Evolutionary conservation across 2,113 vertebrate genomes (phyloP).

Genomic region (Notothenia rossii): DNA sequence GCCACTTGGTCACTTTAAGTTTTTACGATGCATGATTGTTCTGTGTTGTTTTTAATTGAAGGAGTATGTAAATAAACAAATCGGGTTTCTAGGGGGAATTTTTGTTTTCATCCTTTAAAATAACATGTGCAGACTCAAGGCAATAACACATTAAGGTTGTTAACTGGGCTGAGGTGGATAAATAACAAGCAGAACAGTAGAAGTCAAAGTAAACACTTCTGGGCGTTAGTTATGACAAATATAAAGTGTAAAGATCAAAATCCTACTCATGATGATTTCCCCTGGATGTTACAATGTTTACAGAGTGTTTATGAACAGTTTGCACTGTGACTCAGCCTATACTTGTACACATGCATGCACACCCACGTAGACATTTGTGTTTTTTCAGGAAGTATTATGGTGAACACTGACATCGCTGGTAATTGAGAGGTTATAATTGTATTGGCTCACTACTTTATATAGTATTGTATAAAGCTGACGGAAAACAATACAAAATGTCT

Average conservation of each 20-base stretch:
- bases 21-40: too few species aligned
- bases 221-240: background rate
- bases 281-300: background rate
- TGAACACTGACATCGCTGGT: background rate
- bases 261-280: slow-evolving; percentile 1
- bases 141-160: background rate
- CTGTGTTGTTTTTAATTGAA: background rate
- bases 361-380: background rate
- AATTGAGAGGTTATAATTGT: background rate
- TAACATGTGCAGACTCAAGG: background rate
- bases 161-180: background rate
- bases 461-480: background rate
- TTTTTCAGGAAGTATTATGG: background rate
- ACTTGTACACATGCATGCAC: background rate
- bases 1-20: too few species aligned
- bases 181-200: background rate
- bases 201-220: slow-evolving; percentile 6
- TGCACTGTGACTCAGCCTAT: background rate
- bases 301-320: background rate
- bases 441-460: background rate
- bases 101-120: background rate
- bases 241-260: background rate
- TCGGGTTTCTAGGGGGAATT: background rate
- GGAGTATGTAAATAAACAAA: background rate
- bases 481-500: background rate